Conservation (phyloP, 2,797 vertebrate genomes). For the Fratercula arctica region DNA sequence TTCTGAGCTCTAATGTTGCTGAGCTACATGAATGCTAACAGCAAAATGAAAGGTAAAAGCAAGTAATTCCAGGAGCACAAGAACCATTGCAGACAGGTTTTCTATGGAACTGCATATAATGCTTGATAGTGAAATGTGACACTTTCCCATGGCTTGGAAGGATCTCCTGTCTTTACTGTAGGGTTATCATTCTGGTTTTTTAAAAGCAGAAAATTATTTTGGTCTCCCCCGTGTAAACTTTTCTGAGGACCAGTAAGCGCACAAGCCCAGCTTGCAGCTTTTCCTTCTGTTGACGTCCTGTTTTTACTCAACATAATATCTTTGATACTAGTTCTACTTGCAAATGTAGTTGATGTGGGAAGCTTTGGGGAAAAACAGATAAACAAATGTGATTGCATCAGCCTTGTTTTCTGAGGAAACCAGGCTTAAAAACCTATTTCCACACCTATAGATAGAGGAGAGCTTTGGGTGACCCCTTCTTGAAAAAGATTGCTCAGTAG, state of each 20-base stretch:
- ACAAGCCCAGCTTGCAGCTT: not conserved
- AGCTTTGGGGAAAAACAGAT: slow-evolving; percentile 20
- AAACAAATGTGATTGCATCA: not conserved
- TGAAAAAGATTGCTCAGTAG: not conserved
- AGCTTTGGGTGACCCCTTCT: not conserved
- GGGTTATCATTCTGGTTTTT: not conserved
- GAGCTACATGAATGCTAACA: not conserved
- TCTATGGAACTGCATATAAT: not conserved
- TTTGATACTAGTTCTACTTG: slow-evolving; percentile 29
- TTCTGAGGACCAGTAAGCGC: not conserved
- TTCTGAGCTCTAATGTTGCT: not conserved
- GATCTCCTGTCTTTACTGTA: not conserved
- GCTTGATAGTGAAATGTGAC: not conserved
- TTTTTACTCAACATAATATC: not conserved
- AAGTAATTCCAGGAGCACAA: not conserved
- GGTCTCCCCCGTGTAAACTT: not conserved
- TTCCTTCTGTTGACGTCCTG: not conserved
- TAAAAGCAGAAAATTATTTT: not conserved
- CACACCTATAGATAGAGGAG: not conserved
- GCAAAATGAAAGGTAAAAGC: not conserved
- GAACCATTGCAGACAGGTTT: not conserved
- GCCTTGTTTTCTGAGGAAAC: not conserved
- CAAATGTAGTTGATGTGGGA: not conserved
- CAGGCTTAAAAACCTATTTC: not conserved
- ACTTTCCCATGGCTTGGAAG: not conserved